A percentile compares a stretch with the other conserved stretches of the same genome.
Evolutionary conservation across 30 jellyfish, hydroid and myxozoan genomes (phyloP).

Genomic region (Chrysaora quinquecirrha): DNA sequence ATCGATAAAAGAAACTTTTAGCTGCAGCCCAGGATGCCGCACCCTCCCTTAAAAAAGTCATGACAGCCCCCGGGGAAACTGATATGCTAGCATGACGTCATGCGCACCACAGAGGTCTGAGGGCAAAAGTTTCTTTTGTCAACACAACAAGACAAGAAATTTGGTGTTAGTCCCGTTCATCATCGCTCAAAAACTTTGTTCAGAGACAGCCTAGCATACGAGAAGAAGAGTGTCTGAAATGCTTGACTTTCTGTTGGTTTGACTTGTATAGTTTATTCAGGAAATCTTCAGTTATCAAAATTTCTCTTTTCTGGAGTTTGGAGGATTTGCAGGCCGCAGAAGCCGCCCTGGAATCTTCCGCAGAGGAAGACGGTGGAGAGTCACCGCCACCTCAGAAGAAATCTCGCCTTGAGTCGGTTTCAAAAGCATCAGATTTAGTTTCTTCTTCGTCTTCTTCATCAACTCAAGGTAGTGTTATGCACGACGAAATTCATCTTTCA

Average conservation of each 20-base stretch:
- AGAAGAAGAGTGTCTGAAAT: not conserved
- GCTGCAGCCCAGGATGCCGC: too few species aligned
- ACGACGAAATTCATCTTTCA: slow-evolving; percentile 56
- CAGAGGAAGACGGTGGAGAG: slow-evolving; percentile 91
- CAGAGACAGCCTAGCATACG: not conserved
- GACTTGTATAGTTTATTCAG: not conserved
- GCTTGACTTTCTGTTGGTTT: not conserved
- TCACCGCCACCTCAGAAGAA: slow-evolving; percentile 94
- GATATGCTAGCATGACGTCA: slow-evolving; percentile 72
- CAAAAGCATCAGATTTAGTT: slow-evolving; percentile 31
- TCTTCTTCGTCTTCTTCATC: slow-evolving; percentile 28
- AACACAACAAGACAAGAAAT: slow-evolving; percentile 31
- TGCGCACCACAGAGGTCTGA: slow-evolving; percentile 54
- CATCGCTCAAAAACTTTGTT: too few species aligned
- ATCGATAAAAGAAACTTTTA: too few species aligned
- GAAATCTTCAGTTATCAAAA: slow-evolving; percentile 17
- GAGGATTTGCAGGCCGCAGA: slow-evolving; percentile 96
- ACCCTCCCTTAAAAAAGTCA: too few species aligned
- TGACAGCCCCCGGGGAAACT: too few species aligned
- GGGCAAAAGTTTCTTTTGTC: slow-evolving; percentile 58
- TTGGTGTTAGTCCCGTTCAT: not conserved
- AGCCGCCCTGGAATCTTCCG: slow-evolving; percentile 97
- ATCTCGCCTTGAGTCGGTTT: slow-evolving; percentile 82
- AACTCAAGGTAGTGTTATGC: slow-evolving; percentile 62
- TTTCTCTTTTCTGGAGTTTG: slow-evolving; percentile 89